Evolutionary conservation across 2,797 vertebrate species (phyloP), one percentile per base, ranked within the genome.

Genomic region (Trachurus trachurus): DNA sequence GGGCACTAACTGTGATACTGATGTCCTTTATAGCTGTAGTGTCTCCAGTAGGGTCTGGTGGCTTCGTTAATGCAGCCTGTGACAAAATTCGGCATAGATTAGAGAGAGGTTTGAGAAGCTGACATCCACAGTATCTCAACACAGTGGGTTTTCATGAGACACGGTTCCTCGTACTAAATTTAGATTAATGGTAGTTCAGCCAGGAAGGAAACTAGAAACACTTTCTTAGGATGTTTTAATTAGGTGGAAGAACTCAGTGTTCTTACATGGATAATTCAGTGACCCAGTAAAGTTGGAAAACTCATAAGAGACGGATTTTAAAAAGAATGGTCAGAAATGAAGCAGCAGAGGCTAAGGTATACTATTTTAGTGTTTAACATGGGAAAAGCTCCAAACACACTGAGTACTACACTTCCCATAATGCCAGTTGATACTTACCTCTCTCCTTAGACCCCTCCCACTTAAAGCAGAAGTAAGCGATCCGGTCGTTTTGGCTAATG

Each of bases 191-290:
- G 44, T 40, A 58, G 44, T 63, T 66, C 22, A 57, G 29, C n/a
- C 31, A 60, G 37, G 0, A 63, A 70, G 31, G 29, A 78, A 56
- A 47, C 26, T 68, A 34, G 17, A 78, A 62, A 71, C 49, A 66
- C 57, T 73, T 67, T 63, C 22, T 74, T 26, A 64, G 71, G 29
- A 74, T 56, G 31, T 73, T 76, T 80, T 66, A 78, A 81, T 69
- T 31, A 76, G 56, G 52, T 56, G 34, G 62, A 44, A 67, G 59
- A 71, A 78, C 17, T 54, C 54, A 45, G 10, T 53, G 70, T 73
- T 81, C 53, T 70, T 54, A 65, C 40, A 29, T 21, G 10, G 22
- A 58, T 37, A 45, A 60, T 79, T 78, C 47, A 37, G 65, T 21
- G 52, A 62, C 68, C 75, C 39, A 63, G n/a, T 57, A 39, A 63